Percentiles rank a stretch among this genome's conserved stretches.
Conservation (phyloP, 2,888 invertebrate genomes). For the Gnatocerus cornutus region DNA sequence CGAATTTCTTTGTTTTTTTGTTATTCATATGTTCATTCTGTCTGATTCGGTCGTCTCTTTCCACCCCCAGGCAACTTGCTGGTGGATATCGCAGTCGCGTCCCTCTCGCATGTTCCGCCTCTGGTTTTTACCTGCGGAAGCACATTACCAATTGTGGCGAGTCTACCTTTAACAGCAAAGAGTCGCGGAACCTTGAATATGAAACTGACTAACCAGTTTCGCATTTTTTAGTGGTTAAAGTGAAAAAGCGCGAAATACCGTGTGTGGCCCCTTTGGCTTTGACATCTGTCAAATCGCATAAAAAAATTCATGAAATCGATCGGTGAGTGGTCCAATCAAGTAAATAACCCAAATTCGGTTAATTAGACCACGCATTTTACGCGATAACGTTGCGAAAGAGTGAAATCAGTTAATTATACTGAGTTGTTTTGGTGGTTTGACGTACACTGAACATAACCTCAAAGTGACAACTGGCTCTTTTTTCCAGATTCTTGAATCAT, state of each 20-base stretch:
- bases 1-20: too few species aligned
- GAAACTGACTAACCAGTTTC: conserved; percentile 28
- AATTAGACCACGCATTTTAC: conserved; percentile 14
- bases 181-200: conserved; percentile 42
- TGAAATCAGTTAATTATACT: conserved; percentile 19
- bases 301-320: conserved; percentile 11
- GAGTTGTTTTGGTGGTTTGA: conserved; percentile 24
- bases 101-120: conserved; percentile 12
- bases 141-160: conserved; percentile 44
- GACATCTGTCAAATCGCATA: conserved; percentile 29
- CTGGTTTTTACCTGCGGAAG: conserved; percentile 46
- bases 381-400: conserved; percentile 32
- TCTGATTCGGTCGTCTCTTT: too few species aligned
- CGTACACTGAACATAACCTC: conserved; percentile 39
- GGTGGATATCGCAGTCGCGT: too few species aligned
- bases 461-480: conserved; percentile 6
- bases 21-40: too few species aligned
- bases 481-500: too few species aligned
- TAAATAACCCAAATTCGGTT: conserved; percentile 2
- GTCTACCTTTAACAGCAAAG: conserved; percentile 28
- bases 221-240: conserved; percentile 4
- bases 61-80: too few species aligned
- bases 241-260: conserved; percentile 12
- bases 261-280: conserved; percentile 18
- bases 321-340: conserved; percentile 21